These are phyloP conservation scores for Cheracebus regulus DNA, from an alignment of 2,797 vertebrate genomes.

Conservation along the genomic window DNA sequence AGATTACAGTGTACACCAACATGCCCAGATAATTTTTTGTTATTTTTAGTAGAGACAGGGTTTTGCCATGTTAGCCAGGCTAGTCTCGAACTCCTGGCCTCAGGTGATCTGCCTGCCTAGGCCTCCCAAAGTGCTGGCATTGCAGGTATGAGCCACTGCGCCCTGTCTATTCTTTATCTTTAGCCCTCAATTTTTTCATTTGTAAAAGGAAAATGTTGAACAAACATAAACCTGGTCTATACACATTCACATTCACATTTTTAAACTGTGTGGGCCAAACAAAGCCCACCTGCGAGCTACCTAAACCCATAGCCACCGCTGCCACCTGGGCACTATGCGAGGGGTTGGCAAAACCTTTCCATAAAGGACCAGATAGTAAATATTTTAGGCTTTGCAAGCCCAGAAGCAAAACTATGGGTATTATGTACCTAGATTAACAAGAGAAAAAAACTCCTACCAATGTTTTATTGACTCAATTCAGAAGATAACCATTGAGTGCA, in stretches of 20 bases:
- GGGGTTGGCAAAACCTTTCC: background rate
- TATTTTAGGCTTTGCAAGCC: background rate
- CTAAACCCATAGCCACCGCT: accelerated
- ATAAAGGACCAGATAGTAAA: background rate
- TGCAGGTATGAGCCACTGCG: no score
- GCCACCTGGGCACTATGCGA: background rate
- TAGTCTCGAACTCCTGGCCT: no score
- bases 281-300: background rate
- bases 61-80: no score
- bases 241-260: background rate
- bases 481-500: background rate
- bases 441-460: background rate
- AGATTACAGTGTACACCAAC: background rate
- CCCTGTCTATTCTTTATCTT: background rate
- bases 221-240: background rate
- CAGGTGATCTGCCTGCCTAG: no score
- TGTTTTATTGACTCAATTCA: slow-evolving; percentile 14
- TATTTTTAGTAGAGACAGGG: no score
- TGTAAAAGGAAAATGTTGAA: background rate
- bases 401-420: background rate
- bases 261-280: background rate
- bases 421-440: background rate
- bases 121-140: no score
- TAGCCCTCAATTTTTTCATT: background rate
- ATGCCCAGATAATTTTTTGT: no score